phyloP scores from a whole-genome alignment of 2,888 invertebrate genomes.

The Coenonympha glycerion region DNA sequence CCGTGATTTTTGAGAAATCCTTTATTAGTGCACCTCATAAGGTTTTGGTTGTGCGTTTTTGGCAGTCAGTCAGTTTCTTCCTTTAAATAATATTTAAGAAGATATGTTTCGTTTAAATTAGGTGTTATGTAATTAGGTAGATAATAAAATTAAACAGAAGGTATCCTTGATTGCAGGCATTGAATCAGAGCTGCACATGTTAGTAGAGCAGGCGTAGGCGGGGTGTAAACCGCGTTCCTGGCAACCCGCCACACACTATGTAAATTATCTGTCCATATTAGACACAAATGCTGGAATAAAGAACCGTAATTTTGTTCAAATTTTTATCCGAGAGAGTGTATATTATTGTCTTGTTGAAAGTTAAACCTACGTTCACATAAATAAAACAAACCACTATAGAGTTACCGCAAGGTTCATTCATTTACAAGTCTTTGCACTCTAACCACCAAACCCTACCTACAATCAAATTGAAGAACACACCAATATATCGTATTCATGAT shows the following conservation, averaged over 20 bases:
- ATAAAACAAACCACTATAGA: too few species aligned
- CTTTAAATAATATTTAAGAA: too few species aligned
- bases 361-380: neutral
- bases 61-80: too few species aligned
- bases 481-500: too few species aligned
- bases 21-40: too few species aligned
- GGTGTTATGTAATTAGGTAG: neutral
- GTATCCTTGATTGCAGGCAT: slow-evolving; percentile 17
- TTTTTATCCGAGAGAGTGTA: neutral
- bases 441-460: too few species aligned
- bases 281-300: slow-evolving; percentile 20
- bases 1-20: too few species aligned
- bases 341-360: neutral
- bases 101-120: too few species aligned
- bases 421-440: too few species aligned
- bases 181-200: slow-evolving; percentile 21
- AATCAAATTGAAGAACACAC: too few species aligned
- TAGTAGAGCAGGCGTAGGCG: slow-evolving; percentile 28
- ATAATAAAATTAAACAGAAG: slow-evolving; percentile 4
- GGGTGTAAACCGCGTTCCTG: slow-evolving; percentile 49
- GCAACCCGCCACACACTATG: slow-evolving; percentile 56
- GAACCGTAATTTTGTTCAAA: slow-evolving; percentile 8
- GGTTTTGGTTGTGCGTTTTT: too few species aligned
- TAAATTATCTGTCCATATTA: slow-evolving; percentile 39
- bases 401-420: too few species aligned